phyloP scores from a whole-genome alignment of 1,140 invertebrate species.

The Periplaneta americana region DNA sequence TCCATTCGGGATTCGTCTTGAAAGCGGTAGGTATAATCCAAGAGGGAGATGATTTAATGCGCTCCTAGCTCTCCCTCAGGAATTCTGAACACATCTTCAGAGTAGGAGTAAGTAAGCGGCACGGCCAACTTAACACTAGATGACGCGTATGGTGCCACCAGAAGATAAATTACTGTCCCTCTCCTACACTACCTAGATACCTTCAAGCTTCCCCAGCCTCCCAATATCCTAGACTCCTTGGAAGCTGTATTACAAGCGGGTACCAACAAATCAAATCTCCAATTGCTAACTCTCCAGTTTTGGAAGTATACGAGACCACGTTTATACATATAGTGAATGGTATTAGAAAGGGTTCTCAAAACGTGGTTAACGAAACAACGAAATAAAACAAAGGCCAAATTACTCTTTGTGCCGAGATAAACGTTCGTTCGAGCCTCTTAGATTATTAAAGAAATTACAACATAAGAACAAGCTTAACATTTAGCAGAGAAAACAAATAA shows the following conservation, averaged over 20 bases:
- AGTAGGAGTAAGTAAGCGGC: neutral
- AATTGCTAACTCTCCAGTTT: neutral
- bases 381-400: too few relatives aligned
- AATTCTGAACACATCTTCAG: neutral
- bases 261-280: neutral
- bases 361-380: neutral
- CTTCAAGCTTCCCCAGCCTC: neutral
- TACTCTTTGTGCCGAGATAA: too few relatives aligned
- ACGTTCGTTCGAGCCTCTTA: too few relatives aligned
- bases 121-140: neutral
- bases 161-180: neutral
- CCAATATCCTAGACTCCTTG: neutral
- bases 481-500: too few relatives aligned
- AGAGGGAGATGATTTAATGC: neutral
- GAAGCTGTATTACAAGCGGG: neutral
- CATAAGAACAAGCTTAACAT: too few relatives aligned
- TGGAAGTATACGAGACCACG: neutral
- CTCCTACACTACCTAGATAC: neutral
- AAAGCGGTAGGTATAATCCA: neutral
- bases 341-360: neutral
- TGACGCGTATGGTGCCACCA: neutral
- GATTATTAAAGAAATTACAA: too few relatives aligned
- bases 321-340: neutral
- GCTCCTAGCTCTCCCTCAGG: neutral
- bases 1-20: neutral